Evolutionary conservation across 2,888 invertebrate species (phyloP), one percentile per base, ranked within the genome.

Genomic region (Geotrupes spiniger): DNA sequence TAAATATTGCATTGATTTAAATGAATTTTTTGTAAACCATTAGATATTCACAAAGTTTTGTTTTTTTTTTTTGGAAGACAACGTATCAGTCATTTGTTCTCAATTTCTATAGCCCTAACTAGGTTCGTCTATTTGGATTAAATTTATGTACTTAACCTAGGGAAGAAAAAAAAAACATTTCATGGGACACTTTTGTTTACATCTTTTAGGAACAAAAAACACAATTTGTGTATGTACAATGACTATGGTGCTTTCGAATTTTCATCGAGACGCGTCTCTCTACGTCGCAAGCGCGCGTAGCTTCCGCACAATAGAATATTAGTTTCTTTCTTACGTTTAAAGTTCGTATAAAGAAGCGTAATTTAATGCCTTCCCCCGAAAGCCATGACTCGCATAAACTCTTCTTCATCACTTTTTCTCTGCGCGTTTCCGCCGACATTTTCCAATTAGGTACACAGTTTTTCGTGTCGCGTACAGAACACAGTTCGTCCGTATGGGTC

Each of bases 321-420:
- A 41, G 11, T n/a, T 10, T 27, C 12, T 27, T 12, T 41, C 10
- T 26, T 10, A 14, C 15, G 27, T 14, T 41, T 12, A 45, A 50
- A 46, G 50, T 56, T 53, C 46, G 46, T 55, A 48, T 64, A 67
- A 65, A 21, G 21, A 72, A 72, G 72, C 71, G 71, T 72, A 72
- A 65, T 68, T 66, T 70, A 64, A 69, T 72, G 72, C 71, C 68
- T 71, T 71, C 71, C 72, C 72, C 71, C 69, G 60, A 66, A 40
- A 56, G 51, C 56, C 57, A 51, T 52, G 54, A 57, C 54, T 54
- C 47, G 54, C 51, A 56, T 50, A 49, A 53, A 49, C 50, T 47
- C 45, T 52, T 43, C 46, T 45, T 51, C 49, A 38, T 52, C 44
- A 45, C 29, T 49, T 49, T 40, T 38, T 26, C 31, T 16, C 38